A percentile compares a stretch with the other conserved stretches of the same genome.
Evolutionary conservation across 1,140 invertebrate genomes (phyloP).

Genomic region (Belonocnema kinseyi): DNA sequence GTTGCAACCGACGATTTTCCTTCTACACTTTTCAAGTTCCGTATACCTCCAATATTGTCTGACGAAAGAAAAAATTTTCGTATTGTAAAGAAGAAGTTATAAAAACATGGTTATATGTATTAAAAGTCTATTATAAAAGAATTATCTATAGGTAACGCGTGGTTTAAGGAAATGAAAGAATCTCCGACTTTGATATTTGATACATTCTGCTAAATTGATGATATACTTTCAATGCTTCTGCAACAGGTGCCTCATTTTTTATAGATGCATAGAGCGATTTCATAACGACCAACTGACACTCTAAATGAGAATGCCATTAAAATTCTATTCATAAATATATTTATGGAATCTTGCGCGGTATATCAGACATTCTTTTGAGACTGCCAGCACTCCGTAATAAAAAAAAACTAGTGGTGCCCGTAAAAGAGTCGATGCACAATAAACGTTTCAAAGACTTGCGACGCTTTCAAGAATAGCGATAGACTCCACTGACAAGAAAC

Average conservation of each 20-base stretch:
- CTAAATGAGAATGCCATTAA: conserved; percentile 21
- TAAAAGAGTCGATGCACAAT: conserved; percentile 31
- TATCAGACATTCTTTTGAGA: background rate
- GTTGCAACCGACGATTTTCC: too few relatives aligned
- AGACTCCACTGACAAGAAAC: background rate
- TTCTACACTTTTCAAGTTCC: too few relatives aligned
- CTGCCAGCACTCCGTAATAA: background rate
- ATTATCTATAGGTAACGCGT: too few relatives aligned
- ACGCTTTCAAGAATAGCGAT: conserved; percentile 41
- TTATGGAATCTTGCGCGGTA: background rate
- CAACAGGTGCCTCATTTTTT: conserved; percentile 27
- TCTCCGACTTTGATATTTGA: background rate
- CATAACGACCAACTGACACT: conserved; percentile 6
- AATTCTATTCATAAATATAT: conserved; percentile 29
- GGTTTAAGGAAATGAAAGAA: too few relatives aligned
- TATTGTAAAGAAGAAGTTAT: too few relatives aligned
- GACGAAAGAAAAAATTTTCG: too few relatives aligned
- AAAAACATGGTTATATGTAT: too few relatives aligned
- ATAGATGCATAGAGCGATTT: conserved; percentile 11
- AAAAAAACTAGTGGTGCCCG: too few relatives aligned
- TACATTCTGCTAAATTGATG: background rate
- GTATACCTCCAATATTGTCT: too few relatives aligned
- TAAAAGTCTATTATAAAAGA: too few relatives aligned
- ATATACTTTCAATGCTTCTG: conserved; percentile 16
- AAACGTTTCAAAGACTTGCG: conserved; percentile 45